These are phyloP conservation scores for Copidosoma aretas DNA, from an alignment of 2,888 invertebrate genomes.

Conservation along the genomic window DNA sequence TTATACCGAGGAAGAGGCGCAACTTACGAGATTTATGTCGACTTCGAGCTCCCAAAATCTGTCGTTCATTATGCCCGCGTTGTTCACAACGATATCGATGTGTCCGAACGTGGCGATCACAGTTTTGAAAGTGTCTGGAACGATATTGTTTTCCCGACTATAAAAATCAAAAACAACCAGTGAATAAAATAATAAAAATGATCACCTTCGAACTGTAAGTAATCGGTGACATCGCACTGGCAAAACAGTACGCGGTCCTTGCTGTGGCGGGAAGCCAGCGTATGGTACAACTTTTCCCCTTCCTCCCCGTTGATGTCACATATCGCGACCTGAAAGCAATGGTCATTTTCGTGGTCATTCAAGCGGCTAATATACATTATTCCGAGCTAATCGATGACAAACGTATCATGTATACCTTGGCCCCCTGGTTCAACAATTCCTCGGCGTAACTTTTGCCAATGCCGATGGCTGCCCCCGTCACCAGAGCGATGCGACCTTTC, in stretches of 20 bases:
- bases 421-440: conserved; percentile 75
- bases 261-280: conserved; percentile 70
- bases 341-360: too few species aligned
- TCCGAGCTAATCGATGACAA: conserved; percentile 66
- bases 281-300: conserved; percentile 73
- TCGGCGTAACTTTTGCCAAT: conserved; percentile 77
- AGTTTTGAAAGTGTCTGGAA: conserved; percentile 75
- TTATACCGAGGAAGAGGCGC: not conserved
- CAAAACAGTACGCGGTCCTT: conserved; percentile 76
- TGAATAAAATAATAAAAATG: too few species aligned
- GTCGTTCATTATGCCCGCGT: conserved; percentile 81
- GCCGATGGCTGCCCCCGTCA: conserved; percentile 77
- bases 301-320: conserved; percentile 77
- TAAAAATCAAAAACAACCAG: too few species aligned
- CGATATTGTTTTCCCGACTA: not conserved
- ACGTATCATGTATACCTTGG: too few species aligned
- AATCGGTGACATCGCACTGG: conserved; percentile 79
- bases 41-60: conserved; percentile 78
- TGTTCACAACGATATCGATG: conserved; percentile 80
- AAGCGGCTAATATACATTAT: too few species aligned
- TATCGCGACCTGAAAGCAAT: conserved; percentile 69
- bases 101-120: conserved; percentile 76
- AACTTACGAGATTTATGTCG: conserved; percentile 76
- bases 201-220: conserved; percentile 78
- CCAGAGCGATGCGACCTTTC: conserved; percentile 76